These are phyloP conservation scores for Tribolium castaneum DNA, from an alignment of 1,140 invertebrate genomes.

Conservation along the genomic window DNA sequence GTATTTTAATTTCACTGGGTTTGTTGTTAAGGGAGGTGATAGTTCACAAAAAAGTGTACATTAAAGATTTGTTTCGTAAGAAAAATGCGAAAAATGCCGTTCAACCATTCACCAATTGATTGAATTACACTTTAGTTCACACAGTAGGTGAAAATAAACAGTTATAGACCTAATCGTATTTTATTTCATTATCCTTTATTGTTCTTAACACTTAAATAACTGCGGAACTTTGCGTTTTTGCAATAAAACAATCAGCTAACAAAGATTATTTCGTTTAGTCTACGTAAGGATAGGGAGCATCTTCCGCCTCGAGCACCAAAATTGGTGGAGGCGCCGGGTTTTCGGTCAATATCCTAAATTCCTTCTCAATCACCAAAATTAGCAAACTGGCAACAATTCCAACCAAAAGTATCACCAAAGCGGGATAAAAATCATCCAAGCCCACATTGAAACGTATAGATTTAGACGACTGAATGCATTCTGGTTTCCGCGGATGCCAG, in stretches of 20 bases:
- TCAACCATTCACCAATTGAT: not conserved
- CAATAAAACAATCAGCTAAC: no score
- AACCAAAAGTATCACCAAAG: slow-evolving; percentile 16
- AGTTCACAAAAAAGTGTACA: not conserved
- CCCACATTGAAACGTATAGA: slow-evolving; percentile 27
- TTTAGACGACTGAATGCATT: slow-evolving; percentile 39
- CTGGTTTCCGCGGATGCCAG: slow-evolving; percentile 38
- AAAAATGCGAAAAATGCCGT: not conserved
- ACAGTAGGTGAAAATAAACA: no score
- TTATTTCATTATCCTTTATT: no score
- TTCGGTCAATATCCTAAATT: not conserved
- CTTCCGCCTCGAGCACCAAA: not conserved
- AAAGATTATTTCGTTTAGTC: not conserved
- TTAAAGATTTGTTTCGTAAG: not conserved
- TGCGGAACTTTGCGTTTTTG: no score
- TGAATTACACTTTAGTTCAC: no score
- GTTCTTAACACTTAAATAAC: no score
- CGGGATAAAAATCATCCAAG: slow-evolving; percentile 40
- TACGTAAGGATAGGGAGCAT: not conserved
- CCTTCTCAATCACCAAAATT: slow-evolving; percentile 11
- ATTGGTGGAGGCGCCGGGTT: not conserved
- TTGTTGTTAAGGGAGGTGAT: slow-evolving; percentile 23
- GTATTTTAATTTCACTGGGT: slow-evolving; percentile 19
- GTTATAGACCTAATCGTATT: no score
- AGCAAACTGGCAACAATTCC: slow-evolving; percentile 20